Conservation (phyloP, 2,797 vertebrate species). For the Fistularia commersonii region DNA sequence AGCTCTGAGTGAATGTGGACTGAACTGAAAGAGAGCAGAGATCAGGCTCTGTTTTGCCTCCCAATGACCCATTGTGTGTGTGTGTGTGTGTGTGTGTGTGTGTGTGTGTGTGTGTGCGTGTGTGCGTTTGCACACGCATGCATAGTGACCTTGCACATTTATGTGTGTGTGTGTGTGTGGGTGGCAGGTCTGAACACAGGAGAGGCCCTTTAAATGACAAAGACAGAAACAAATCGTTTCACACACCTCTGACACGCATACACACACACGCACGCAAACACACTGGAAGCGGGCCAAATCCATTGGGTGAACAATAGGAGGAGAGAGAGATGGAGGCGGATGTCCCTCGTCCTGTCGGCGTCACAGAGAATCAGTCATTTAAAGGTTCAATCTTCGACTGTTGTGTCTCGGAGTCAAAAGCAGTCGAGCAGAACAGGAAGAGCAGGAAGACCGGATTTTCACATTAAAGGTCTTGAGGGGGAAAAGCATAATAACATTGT, state of each 20-base stretch:
- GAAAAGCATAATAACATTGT: too few relatives aligned
- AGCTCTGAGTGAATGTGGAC: conserved; percentile 41
- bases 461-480: too few relatives aligned
- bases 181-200: conserved; percentile 20
- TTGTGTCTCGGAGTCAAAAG: too few relatives aligned
- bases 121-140: too few relatives aligned
- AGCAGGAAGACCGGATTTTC: too few relatives aligned
- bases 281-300: conserved; percentile 16
- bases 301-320: conserved; percentile 25
- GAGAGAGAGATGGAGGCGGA: conserved; percentile 1
- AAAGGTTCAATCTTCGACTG: conserved; percentile 13
- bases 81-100: conserved; percentile 17
- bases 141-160: conserved; percentile 1
- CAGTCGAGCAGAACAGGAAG: too few relatives aligned
- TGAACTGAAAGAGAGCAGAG: conserved; percentile 38
- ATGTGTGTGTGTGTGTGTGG: conserved; percentile 22
- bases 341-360: conserved; percentile 7
- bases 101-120: conserved; percentile 4
- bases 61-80: too few relatives aligned
- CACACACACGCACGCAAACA: conserved; percentile 16
- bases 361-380: conserved; percentile 6
- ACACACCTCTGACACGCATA: conserved; percentile 21
- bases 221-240: conserved; percentile 45
- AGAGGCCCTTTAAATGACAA: conserved; percentile 50
- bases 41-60: conserved; percentile 36